These are phyloP conservation scores for Tachina grossa DNA, from an alignment of 2,888 invertebrate species.

Conservation along the genomic window DNA sequence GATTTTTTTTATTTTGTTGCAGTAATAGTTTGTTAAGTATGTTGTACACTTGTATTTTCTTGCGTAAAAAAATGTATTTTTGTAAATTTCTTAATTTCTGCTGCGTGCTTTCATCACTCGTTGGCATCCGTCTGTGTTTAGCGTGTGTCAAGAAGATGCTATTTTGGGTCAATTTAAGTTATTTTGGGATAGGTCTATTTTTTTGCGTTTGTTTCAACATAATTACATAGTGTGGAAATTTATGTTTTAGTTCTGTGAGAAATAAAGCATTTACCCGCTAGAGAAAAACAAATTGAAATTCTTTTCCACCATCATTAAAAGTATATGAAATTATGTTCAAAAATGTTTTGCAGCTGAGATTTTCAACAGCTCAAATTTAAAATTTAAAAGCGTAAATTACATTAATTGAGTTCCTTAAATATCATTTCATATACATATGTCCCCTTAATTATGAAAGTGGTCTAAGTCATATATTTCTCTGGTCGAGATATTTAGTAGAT, in stretches of 20 bases:
- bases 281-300: constrained; percentile 10
- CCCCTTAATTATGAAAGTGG: no score
- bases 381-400: no score
- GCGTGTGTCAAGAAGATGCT: constrained; percentile 68
- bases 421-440: no score
- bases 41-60: constrained; percentile 3
- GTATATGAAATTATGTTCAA: no score
- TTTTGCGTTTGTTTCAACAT: constrained; percentile 34
- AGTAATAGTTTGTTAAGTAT: constrained; percentile 56
- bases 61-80: constrained; percentile 44
- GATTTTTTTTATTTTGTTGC: constrained; percentile 29
- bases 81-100: constrained; percentile 51
- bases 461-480: no score
- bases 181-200: constrained; percentile 69
- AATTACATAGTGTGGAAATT: constrained; percentile 14
- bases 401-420: no score
- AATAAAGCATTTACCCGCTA: neutral
- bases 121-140: constrained; percentile 51
- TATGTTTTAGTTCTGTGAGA: neutral
- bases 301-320: no score
- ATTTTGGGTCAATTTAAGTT: constrained; percentile 70
- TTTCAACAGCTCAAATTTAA: no score
- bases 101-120: constrained; percentile 65
- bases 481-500: no score
- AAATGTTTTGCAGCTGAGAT: no score